Percentiles rank a stretch among this genome's conserved stretches.
These are phyloP conservation scores for Polymixis lichenea DNA, from an alignment of 2,888 invertebrate species.

Conservation along the genomic window DNA sequence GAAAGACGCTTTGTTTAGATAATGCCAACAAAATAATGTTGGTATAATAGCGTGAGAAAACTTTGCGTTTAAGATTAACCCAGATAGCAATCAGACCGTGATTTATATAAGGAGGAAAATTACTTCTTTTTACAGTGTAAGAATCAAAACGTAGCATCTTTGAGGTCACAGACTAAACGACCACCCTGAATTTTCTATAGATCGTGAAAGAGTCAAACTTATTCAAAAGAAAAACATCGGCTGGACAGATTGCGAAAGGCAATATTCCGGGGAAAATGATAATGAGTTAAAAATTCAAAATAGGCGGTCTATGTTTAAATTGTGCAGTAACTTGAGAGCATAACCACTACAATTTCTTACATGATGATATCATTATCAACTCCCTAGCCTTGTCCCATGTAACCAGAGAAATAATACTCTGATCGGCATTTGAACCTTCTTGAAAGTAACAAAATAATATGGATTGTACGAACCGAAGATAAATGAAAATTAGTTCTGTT, in stretches of 20 bases:
- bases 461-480: background rate
- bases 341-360: background rate
- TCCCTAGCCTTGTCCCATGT: background rate
- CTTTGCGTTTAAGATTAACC: constrained; percentile 47
- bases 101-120: constrained; percentile 50
- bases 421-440: background rate
- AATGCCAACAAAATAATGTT: constrained; percentile 39
- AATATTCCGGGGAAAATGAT: background rate
- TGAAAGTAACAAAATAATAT: background rate
- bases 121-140: background rate
- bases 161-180: background rate
- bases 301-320: background rate
- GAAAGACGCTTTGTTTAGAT: background rate
- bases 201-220: background rate
- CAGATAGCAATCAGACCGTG: constrained; percentile 52
- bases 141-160: constrained; percentile 5
- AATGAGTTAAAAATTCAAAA: background rate
- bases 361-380: background rate
- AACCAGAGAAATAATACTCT: background rate
- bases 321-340: background rate
- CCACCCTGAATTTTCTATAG: background rate
- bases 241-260: too few species aligned
- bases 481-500: background rate
- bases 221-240: background rate
- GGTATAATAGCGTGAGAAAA: constrained; percentile 20